Evolutionary conservation across 2,113 vertebrate genomes (phyloP).

Genomic region (Sorex fumeus): DNA sequence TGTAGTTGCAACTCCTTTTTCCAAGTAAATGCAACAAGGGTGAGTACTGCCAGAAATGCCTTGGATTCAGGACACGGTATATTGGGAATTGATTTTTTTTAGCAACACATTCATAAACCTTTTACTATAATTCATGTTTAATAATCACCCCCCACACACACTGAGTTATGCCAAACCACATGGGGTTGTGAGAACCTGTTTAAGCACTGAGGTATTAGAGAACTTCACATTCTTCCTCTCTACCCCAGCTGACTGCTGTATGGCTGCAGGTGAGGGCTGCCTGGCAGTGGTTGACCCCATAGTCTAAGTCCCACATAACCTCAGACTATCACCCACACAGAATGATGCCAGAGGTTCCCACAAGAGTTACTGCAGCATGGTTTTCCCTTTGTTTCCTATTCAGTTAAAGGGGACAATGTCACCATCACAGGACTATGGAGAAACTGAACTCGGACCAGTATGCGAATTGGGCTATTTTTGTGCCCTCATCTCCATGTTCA

Average conservation of each 20-base stretch:
- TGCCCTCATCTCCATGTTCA: neutral
- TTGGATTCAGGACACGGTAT: too few species aligned
- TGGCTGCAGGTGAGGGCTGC: neutral
- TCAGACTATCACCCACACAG: too few species aligned
- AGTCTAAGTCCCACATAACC: neutral
- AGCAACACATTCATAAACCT: too few species aligned
- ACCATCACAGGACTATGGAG: neutral
- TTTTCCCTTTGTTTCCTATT: neutral
- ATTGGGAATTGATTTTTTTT: too few species aligned
- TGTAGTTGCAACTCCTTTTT: too few species aligned
- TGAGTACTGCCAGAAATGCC: too few species aligned
- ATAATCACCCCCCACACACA: too few species aligned
- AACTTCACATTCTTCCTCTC: too few species aligned
- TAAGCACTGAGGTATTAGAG: neutral
- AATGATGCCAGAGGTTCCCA: rapidly evolving
- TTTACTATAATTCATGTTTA: too few species aligned
- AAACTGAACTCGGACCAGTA: neutral
- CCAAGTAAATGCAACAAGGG: too few species aligned
- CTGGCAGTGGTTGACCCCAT: neutral
- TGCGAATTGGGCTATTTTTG: neutral
- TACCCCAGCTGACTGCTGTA: rapidly evolving
- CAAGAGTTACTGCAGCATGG: neutral
- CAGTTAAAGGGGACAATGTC: conserved; percentile 14
- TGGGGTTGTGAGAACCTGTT: too few species aligned
- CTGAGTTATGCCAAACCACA: too few species aligned